Evolutionary conservation across 2,113 vertebrate genomes (phyloP), one percentile per base, ranked within the genome.

Genomic region (Geothlypis trichas): DNA sequence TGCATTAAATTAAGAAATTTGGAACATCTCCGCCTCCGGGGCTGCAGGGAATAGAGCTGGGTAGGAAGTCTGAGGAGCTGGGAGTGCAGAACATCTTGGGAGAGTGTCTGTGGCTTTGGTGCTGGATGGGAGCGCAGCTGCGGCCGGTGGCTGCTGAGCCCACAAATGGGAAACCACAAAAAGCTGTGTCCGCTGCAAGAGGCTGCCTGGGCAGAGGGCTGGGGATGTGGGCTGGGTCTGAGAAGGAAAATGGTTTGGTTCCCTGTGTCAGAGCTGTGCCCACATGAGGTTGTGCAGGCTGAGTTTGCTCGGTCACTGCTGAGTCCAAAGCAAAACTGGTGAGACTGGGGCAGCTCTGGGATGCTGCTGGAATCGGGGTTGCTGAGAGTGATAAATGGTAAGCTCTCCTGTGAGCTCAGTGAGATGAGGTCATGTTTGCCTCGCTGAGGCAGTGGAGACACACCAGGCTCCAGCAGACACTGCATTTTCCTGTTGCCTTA

Each of bases 371-470:
- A 67, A 62, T 76, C 58, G 21, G 72, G 37, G 21, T 3, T 90
- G 82, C 88, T 73, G 71, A 83, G 54, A 31, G 11, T 13, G 79
- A 68, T 77, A 26, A 35, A 13, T 23, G 92, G 89, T 90, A 90
- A 95, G 86, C 76, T 81, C 57, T 52, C 57, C 47, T 81, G 72
- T 52, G 77, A 88, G 68, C 80, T 95, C 76, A 31, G 72, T 28
- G 49, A 41, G 89, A 59, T 95, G 90, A 96, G 76, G 61, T 96
- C 91, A 57, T 68, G 61, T 65, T 97, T 93, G 80, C 76, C 84
- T 89, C 31, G 2, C 3, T 3, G 87, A 89, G 80, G 41, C 28
- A 59, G 33, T 1, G 39, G 72, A 67, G 86, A 84, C 61, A 15
- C 73, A 90, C 33, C 42, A 13, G 4, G 55, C n/a, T 93, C 84